These are phyloP conservation scores for Zosterops pallidus DNA, from an alignment of 2,113 vertebrate genomes.

Conservation along the genomic window DNA sequence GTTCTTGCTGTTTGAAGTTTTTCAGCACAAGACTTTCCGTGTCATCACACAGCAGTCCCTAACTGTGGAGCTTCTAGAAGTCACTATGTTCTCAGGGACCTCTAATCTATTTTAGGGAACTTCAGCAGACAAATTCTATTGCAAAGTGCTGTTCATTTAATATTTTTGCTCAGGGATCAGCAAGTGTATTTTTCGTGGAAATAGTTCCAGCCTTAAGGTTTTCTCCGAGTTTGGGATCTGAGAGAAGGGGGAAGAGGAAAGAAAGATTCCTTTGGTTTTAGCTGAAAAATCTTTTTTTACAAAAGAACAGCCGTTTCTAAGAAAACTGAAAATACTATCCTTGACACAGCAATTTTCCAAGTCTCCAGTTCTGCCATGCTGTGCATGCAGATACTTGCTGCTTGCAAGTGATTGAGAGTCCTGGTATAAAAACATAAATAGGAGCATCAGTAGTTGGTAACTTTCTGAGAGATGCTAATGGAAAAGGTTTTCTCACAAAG, in stretches of 20 bases:
- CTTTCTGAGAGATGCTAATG: not conserved
- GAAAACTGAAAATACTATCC: not conserved
- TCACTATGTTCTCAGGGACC: not conserved
- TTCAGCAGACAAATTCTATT: not conserved
- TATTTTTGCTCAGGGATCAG: not conserved
- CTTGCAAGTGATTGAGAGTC: not conserved
- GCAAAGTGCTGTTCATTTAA: not conserved
- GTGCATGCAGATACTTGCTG: not conserved
- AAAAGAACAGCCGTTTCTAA: not conserved
- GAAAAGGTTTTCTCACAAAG: not conserved
- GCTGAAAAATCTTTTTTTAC: not conserved
- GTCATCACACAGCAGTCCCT: not conserved
- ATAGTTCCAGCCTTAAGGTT: not conserved
- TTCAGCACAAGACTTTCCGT: not conserved
- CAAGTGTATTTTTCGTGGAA: not conserved
- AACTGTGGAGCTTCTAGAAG: not conserved
- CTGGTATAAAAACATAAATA: not conserved
- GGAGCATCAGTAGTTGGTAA: not conserved
- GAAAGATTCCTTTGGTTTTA: not conserved
- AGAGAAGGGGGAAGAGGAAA: not conserved
- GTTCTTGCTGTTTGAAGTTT: not conserved
- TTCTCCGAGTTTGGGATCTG: not conserved
- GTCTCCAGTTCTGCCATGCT: not conserved
- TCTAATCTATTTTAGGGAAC: not conserved
- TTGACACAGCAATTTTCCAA: not conserved